phyloP scores from a whole-genome alignment of 2,888 invertebrate genomes.

The Pandemis heparana region DNA sequence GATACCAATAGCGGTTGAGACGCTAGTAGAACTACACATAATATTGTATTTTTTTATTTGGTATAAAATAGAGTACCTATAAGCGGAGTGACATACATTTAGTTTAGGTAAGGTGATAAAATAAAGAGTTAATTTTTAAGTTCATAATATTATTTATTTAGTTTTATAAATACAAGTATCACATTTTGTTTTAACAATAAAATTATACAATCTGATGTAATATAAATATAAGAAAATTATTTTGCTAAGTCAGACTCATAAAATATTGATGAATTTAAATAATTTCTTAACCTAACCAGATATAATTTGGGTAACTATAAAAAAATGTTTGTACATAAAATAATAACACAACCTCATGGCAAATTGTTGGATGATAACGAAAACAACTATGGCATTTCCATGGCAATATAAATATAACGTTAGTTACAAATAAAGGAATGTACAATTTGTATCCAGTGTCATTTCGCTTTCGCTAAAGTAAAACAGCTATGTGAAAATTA shows the following conservation, averaged over 20 bases:
- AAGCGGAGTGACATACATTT: not conserved
- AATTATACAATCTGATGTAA: constrained; percentile 70
- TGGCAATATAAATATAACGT: constrained; percentile 55
- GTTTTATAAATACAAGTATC: constrained; percentile 77
- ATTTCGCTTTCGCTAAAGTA: constrained; percentile 36
- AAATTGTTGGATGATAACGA: constrained; percentile 64
- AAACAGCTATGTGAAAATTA: constrained; percentile 16
- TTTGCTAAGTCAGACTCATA: constrained; percentile 79
- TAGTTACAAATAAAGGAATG: constrained; percentile 65
- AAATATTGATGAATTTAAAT: constrained; percentile 74
- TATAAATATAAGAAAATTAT: constrained; percentile 64
- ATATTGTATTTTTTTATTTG: not conserved
- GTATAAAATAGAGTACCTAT: not conserved
- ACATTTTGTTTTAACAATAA: constrained; percentile 74
- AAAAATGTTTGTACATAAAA: constrained; percentile 75
- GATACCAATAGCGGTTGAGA: not conserved
- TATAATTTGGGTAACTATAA: constrained; percentile 78
- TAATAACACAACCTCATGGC: constrained; percentile 82
- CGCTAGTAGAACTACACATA: too few species aligned
- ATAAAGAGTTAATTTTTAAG: constrained; percentile 18
- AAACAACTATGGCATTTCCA: constrained; percentile 72
- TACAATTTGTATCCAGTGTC: constrained; percentile 59
- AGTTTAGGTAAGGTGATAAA: not conserved
- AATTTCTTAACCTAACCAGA: constrained; percentile 74
- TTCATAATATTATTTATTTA: constrained; percentile 44